phyloP scores from a whole-genome alignment of 2,113 vertebrate genomes.

The Cinclus cinclus region DNA sequence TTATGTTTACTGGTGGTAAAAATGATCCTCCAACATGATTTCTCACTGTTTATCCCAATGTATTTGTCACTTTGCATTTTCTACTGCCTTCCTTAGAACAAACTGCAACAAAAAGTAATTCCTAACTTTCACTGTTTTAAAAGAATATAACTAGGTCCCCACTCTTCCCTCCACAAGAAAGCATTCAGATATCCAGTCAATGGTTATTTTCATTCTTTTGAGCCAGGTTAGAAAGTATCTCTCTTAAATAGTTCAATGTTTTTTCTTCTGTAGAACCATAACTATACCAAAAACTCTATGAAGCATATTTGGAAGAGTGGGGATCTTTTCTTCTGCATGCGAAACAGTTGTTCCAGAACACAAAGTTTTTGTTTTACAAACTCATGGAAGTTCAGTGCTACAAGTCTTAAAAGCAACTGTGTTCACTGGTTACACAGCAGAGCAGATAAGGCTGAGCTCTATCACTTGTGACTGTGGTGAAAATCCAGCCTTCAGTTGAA shows the following conservation, averaged over 20 bases:
- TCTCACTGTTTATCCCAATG: background rate
- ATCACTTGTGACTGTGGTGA: background rate
- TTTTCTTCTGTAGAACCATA: background rate
- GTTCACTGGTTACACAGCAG: background rate
- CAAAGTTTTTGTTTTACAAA: background rate
- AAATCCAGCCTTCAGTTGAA: background rate
- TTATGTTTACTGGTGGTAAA: background rate
- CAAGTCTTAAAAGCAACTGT: background rate
- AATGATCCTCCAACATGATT: background rate
- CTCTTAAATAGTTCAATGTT: background rate
- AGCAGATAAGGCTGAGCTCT: background rate
- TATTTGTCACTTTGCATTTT: background rate
- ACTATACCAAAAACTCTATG: background rate
- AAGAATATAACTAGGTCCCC: background rate
- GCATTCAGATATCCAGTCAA: background rate
- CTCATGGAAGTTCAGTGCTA: background rate
- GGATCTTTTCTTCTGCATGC: background rate
- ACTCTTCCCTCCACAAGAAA: background rate
- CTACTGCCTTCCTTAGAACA: background rate
- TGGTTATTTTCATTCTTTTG: background rate
- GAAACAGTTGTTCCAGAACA: background rate
- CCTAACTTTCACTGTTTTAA: background rate
- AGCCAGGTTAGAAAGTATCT: background rate
- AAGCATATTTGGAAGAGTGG: background rate
- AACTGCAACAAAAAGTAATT: background rate